These are phyloP conservation scores for Brachypalpus laphriformis DNA, from an alignment of 2,888 invertebrate genomes.

Conservation along the genomic window DNA sequence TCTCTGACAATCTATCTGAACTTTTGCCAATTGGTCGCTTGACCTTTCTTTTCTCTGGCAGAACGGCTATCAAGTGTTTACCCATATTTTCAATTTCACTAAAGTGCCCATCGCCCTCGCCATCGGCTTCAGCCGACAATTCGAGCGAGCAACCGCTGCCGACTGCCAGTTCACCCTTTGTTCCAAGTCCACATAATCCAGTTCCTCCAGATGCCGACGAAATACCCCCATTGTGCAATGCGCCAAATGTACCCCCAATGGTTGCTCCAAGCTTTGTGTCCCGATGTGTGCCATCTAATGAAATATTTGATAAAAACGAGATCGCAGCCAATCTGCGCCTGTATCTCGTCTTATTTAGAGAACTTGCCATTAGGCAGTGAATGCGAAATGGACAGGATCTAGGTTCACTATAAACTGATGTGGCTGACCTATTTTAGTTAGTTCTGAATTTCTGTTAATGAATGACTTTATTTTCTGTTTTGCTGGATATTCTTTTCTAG, in stretches of 20 bases:
- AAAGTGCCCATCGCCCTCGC: slow-evolving; percentile 83
- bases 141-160: slow-evolving; percentile 81
- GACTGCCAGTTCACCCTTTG: slow-evolving; percentile 52
- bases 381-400: slow-evolving; percentile 8
- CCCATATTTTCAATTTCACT: slow-evolving; percentile 83
- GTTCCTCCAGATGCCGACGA: slow-evolving; percentile 75
- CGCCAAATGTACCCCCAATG: slow-evolving; percentile 79
- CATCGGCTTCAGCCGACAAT: slow-evolving; percentile 80
- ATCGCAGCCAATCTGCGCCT: slow-evolving; percentile 95
- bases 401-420: background rate
- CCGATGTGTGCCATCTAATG: slow-evolving; percentile 94
- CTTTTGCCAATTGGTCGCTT: slow-evolving; percentile 81
- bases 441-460: too few relatives aligned
- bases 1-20: slow-evolving; percentile 85
- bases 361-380: slow-evolving; percentile 83
- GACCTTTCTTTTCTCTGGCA: slow-evolving; percentile 80
- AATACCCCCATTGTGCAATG: slow-evolving; percentile 74
- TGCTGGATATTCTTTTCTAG: background rate
- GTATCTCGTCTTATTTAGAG: slow-evolving; percentile 86
- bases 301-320: slow-evolving; percentile 97
- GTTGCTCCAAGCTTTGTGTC: slow-evolving; percentile 86
- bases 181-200: slow-evolving; percentile 50
- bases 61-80: slow-evolving; percentile 82
- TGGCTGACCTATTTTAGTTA: background rate
- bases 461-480: too few relatives aligned